These are phyloP conservation scores for Rhopalosiphum padi DNA, from an alignment of 1,140 invertebrate species.

Conservation along the genomic window DNA sequence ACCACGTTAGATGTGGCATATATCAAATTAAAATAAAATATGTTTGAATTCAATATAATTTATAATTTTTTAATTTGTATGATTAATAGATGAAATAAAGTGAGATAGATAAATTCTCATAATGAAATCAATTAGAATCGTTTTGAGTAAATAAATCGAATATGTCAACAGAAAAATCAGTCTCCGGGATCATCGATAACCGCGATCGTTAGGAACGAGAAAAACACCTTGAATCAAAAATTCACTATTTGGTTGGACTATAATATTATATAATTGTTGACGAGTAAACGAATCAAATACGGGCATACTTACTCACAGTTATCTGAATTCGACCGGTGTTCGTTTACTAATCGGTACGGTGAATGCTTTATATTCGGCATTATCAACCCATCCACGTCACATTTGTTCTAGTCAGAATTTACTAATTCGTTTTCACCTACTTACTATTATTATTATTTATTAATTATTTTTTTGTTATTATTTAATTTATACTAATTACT, in stretches of 20 bases:
- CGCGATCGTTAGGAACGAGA: neutral
- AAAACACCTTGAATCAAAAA: neutral
- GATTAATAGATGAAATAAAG: too few species aligned
- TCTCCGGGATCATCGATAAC: neutral
- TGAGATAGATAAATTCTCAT: too few species aligned
- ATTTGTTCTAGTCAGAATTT: too few species aligned
- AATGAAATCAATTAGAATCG: too few species aligned
- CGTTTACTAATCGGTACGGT: neutral
- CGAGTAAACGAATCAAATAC: neutral
- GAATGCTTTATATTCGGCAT: neutral
- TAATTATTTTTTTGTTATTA: neutral
- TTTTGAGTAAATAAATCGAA: too few species aligned
- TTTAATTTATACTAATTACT: neutral
- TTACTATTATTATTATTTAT: neutral
- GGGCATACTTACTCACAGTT: too few species aligned
- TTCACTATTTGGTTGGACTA: neutral
- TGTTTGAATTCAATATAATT: too few species aligned
- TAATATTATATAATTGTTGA: neutral
- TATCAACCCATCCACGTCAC: rapidly evolving
- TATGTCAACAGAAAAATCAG: neutral
- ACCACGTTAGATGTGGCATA: too few species aligned
- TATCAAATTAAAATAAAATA: too few species aligned
- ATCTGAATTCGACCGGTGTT: neutral
- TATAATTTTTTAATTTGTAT: too few species aligned
- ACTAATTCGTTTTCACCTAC: too few species aligned